These are phyloP conservation scores for Gallinago media DNA, from an alignment of 2,113 vertebrate genomes.

Conservation along the genomic window DNA sequence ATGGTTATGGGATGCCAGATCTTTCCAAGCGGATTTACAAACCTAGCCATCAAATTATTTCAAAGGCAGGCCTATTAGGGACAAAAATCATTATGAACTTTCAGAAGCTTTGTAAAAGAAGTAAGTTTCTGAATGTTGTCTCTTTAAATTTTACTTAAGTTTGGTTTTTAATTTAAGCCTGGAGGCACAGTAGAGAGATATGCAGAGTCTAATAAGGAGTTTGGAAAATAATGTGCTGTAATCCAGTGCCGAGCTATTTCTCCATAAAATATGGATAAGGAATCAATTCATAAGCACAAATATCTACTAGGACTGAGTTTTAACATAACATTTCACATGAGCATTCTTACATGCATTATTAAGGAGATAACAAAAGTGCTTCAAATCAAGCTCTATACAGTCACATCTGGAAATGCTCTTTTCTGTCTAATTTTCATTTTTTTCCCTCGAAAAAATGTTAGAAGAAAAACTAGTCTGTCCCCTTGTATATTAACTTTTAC, in stretches of 20 bases:
- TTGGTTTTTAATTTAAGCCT: conserved; percentile 66
- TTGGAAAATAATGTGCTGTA: conserved; percentile 23
- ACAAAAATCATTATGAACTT: conserved; percentile 60
- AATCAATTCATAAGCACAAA: conserved; percentile 55
- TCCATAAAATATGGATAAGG: conserved; percentile 59
- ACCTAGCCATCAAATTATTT: conserved; percentile 57
- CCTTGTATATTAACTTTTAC: conserved; percentile 57
- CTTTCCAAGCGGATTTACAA: conserved; percentile 52
- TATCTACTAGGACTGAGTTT: conserved; percentile 33
- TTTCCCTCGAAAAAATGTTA: neutral
- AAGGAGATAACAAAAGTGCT: conserved; percentile 60
- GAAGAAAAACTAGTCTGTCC: conserved; percentile 29
- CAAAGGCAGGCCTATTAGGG: conserved; percentile 59
- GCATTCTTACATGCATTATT: conserved; percentile 52
- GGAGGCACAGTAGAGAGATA: conserved; percentile 37
- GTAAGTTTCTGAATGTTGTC: conserved; percentile 66
- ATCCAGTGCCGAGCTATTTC: neutral
- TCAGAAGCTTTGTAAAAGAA: conserved; percentile 53
- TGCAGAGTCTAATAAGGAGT: conserved; percentile 44
- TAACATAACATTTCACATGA: conserved; percentile 23
- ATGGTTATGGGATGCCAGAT: conserved; percentile 47
- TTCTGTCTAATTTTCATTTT: conserved; percentile 48
- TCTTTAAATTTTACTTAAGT: conserved; percentile 64
- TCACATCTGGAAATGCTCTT: conserved; percentile 75
- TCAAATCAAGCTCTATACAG: conserved; percentile 31